These are phyloP conservation scores for Diloba caeruleocephala DNA, from an alignment of 2,888 invertebrate species.

Conservation along the genomic window DNA sequence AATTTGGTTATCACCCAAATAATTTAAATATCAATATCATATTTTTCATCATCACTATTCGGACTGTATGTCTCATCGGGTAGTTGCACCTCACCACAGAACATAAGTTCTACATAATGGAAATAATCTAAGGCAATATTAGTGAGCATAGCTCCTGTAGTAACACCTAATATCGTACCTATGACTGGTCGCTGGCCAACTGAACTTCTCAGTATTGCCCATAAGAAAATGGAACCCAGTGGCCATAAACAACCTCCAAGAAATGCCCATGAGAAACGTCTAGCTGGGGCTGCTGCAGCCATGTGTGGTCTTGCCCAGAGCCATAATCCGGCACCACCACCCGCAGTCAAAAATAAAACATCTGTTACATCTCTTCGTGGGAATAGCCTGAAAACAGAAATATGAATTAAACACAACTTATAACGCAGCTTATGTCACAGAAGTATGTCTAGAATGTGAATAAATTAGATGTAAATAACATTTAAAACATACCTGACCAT, in stretches of 20 bases:
- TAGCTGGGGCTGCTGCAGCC: slow-evolving; percentile 89
- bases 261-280: slow-evolving; percentile 92
- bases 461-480: no score
- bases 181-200: slow-evolving; percentile 92
- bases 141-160: slow-evolving; percentile 91
- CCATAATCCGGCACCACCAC: slow-evolving; percentile 95
- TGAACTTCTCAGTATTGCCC: slow-evolving; percentile 95
- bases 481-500: slow-evolving; percentile 92
- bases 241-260: slow-evolving; percentile 95
- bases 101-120: slow-evolving; percentile 90
- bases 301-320: slow-evolving; percentile 94
- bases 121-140: slow-evolving; percentile 91
- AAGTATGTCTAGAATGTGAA: no score
- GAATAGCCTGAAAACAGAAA: slow-evolving; percentile 91
- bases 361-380: slow-evolving; percentile 94
- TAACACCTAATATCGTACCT: slow-evolving; percentile 92
- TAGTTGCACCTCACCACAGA: slow-evolving; percentile 85
- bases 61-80: slow-evolving; percentile 83
- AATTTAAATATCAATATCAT: slow-evolving; percentile 83
- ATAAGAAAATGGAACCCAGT: slow-evolving; percentile 96
- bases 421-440: no score
- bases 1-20: slow-evolving; percentile 14
- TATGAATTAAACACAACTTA: no score
- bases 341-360: slow-evolving; percentile 93
- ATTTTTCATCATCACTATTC: slow-evolving; percentile 87